These are phyloP conservation scores for Aphidoletes aphidimyza DNA, from an alignment of 2,888 invertebrate species.

Conservation along the genomic window DNA sequence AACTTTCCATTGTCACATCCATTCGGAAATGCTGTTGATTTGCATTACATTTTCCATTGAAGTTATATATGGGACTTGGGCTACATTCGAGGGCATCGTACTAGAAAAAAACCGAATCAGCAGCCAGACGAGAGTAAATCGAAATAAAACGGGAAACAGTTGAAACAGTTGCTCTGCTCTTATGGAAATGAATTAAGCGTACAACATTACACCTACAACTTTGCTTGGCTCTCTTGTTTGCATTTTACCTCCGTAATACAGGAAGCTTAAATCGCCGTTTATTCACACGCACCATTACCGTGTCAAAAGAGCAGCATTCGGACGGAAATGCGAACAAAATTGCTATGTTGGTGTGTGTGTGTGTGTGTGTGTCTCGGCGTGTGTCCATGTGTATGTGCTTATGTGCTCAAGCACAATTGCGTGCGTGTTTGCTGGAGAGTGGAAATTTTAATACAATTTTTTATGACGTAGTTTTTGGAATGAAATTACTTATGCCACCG, in stretches of 20 bases:
- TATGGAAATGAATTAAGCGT: neutral
- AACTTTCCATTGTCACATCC: neutral
- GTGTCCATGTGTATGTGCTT: too few relatives aligned
- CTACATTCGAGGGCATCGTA: too few relatives aligned
- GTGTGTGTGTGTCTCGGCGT: too few relatives aligned
- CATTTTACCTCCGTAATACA: neutral
- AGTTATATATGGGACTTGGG: too few relatives aligned
- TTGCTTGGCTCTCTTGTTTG: too few relatives aligned
- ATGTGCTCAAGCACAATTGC: too few relatives aligned
- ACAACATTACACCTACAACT: neutral
- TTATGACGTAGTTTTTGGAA: neutral
- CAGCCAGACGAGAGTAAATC: too few relatives aligned
- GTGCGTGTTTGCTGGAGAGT: neutral
- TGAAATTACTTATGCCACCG: neutral
- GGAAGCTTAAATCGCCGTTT: constrained; percentile 40
- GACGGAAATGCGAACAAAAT: neutral
- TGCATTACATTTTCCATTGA: constrained; percentile 22
- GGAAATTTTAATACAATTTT: constrained; percentile 28
- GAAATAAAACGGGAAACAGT: too few relatives aligned
- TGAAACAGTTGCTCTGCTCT: neutral
- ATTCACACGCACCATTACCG: neutral
- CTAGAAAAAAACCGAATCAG: too few relatives aligned
- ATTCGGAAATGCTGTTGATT: constrained; percentile 19
- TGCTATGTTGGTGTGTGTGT: neutral
- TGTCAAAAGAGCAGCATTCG: neutral